These are phyloP conservation scores for Spea multiplicata DNA, from an alignment of 2,113 vertebrate genomes.

Conservation along the genomic window DNA sequence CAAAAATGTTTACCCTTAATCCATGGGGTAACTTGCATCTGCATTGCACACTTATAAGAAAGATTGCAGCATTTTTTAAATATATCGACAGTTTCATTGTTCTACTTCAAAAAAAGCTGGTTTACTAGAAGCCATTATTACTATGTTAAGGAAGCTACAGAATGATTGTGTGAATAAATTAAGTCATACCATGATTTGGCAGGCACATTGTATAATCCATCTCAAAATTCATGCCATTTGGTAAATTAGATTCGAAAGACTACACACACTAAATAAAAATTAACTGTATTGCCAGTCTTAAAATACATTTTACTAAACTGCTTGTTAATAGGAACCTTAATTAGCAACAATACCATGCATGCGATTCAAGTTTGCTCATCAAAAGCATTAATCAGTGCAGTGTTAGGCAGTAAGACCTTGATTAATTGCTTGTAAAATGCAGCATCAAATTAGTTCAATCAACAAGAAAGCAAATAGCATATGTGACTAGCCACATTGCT, in stretches of 20 bases:
- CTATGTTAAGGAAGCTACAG: no score
- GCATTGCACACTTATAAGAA: no score
- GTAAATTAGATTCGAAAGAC: neutral
- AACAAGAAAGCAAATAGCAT: conserved; percentile 13
- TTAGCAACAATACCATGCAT: neutral
- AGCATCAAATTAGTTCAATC: conserved; percentile 21
- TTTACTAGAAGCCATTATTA: no score
- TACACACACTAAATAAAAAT: neutral
- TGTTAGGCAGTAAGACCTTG: neutral
- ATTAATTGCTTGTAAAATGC: conserved; percentile 9
- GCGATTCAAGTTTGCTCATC: neutral
- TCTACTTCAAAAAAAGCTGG: no score
- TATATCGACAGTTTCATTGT: no score
- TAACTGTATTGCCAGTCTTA: neutral
- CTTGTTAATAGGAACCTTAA: conserved; percentile 7
- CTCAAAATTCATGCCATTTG: neutral
- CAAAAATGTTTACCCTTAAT: no score
- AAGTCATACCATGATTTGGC: neutral
- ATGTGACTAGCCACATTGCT: conserved; percentile 13
- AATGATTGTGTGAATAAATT: no score
- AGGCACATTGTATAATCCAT: neutral
- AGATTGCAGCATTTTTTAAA: no score
- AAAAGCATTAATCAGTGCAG: neutral
- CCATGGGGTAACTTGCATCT: no score
- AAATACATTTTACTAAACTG: neutral